Evolutionary conservation across 2,113 vertebrate species (phyloP), one percentile per base, ranked within the genome.

Genomic region (Syngnathus typhle): DNA sequence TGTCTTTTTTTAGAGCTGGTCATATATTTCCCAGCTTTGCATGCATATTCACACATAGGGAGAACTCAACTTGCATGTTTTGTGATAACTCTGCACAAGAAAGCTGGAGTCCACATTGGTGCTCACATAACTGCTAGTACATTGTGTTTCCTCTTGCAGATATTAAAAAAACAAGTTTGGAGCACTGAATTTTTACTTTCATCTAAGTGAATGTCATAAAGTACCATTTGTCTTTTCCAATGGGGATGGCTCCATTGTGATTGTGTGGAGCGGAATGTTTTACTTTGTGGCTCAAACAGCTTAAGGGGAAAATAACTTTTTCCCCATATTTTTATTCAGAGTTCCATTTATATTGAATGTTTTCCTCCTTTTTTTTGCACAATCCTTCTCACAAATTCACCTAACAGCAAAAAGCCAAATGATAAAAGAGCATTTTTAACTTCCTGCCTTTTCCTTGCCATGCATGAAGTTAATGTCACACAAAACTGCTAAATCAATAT

Each of bases 401-500:
- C 4, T 9, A n/a, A n/a, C 15, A 5, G 16, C 6, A 52, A 13
- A 9, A 36, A 36, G 27, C 5, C 32, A 32, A 56, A 58, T 18
- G 27, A 32, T 18, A 36, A 32, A 3, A 58, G 13, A 36, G 13
- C 27, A 58, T 58, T 58, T 54, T 36, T 23, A 36, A 11, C n/a
- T 58, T 36, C 10, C 11, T 43, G 12, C 10, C 0, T 41, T 27
- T 43, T 44, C 37, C 13, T 9, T 19, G 5, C 9, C 36, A 72
- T n/a, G 12, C 23, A 5, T 11, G 38, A 52, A 32, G 43, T 65
- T 68, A 60, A 46, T 67, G 32, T 73, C 36, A 44, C n/a, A 47
- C 55, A 47, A 63, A 61, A n/a, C 8, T 65, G 15, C n/a, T 39
- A 39, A 46, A 82, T 82, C 77, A 81, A 81, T 85, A 74, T 85